These are phyloP conservation scores for Strigamia maritima DNA, from an alignment of 2,888 invertebrate genomes.

Conservation along the genomic window DNA sequence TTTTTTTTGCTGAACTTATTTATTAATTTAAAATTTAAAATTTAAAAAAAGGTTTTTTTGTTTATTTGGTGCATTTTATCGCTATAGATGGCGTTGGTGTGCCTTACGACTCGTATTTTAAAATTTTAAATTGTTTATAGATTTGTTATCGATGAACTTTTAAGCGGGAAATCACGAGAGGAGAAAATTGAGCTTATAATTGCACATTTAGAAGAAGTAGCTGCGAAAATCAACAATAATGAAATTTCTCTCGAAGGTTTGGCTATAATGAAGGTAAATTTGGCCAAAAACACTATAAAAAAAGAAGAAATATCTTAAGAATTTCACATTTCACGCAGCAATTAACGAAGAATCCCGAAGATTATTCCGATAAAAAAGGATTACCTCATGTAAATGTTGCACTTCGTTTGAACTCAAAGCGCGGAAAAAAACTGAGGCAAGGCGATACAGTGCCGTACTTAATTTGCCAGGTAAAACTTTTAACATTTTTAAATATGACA, in stretches of 20 bases:
- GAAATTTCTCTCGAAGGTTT: conserved; percentile 69
- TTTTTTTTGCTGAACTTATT: neutral
- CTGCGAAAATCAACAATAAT: conserved; percentile 66
- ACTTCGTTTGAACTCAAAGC: conserved; percentile 73
- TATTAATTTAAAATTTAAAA: neutral
- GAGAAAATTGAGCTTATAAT: conserved; percentile 82
- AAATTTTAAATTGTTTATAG: conserved; percentile 50
- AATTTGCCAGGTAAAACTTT: conserved; percentile 68
- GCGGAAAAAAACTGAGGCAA: conserved; percentile 76
- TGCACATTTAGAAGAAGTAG: conserved; percentile 70
- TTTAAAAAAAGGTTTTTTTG: neutral
- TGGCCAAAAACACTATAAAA: neutral
- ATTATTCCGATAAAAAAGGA: conserved; percentile 78
- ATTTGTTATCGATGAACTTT: conserved; percentile 74
- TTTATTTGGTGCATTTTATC: neutral
- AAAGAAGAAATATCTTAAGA: neutral
- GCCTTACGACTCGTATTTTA: neutral
- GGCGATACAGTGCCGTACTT: conserved; percentile 96
- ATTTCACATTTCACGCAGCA: conserved; percentile 57
- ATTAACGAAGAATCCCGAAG: conserved; percentile 86
- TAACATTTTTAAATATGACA: neutral
- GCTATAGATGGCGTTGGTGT: neutral
- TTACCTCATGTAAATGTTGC: conserved; percentile 93
- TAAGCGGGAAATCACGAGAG: conserved; percentile 75
- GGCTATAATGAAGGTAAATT: conserved; percentile 72